Base-by-base conservation (phyloP, 2,113 vertebrate genomes). In the Ceyx margarethae region DNA sequence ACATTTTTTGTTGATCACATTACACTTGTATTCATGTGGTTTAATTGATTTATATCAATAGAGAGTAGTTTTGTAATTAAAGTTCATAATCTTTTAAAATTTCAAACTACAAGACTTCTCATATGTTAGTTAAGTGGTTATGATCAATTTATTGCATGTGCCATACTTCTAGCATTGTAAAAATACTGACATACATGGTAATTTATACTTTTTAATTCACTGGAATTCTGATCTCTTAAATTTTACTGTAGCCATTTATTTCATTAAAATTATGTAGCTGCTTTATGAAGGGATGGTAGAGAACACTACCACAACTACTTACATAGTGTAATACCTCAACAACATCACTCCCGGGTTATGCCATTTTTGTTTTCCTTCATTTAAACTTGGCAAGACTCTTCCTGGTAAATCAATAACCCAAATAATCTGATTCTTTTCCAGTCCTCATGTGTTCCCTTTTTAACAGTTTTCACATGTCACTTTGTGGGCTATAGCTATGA, bases 331-430 rank as follows among this genome's bases (percentile, higher is more conserved):
- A 78, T 94, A 72, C 26, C 17, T 90, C 80, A 53, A 78, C 22
- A 85, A 5, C 67, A 46, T 92, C 81, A 60, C 31, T 65, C 29
- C 2, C 5, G 3, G 18, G 17, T 87, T 86, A 46, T 85, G 66
- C 50, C n/a, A 62, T 90, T 89, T 94, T 90, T 88, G 37, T 56
- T 94, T 92, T 84, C 64, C 26, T 93, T 92, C 81, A 43, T 84
- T 86, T 90, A 66, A 93, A 45, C 71, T 87, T 95, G 84, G 78
- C 86, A 92, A 82, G 78, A 66, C 10, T 73, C 10, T 64, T 81
- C 58, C 62, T 74, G 71, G 86, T 89, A 87, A 93, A 95, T 95
- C 86, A 93, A 73, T 90, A 92, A 91, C 86, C 22, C 69, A 77
- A 62, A 90, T 80, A 77, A 84, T 77, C 65, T 58, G 13, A 85